These are phyloP conservation scores for Drosophila paranaensis DNA, from an alignment of 2,888 invertebrate genomes.

Conservation along the genomic window DNA sequence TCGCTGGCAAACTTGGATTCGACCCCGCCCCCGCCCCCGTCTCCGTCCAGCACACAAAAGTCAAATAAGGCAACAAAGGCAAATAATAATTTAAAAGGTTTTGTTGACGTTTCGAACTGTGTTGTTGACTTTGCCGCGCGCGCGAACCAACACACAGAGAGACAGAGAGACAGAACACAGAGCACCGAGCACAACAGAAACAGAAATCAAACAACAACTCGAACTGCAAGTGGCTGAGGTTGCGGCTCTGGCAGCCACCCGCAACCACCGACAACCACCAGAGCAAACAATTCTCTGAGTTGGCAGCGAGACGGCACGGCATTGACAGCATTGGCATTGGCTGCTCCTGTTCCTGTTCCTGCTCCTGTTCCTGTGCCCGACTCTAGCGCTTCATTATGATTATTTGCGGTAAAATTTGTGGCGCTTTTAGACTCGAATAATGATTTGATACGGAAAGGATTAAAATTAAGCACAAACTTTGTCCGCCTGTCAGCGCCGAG, in stretches of 20 bases:
- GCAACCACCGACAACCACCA: constrained; percentile 43
- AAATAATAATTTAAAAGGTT: constrained; percentile 81
- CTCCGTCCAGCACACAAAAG: constrained; percentile 54
- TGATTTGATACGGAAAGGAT: constrained; percentile 85
- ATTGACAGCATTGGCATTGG: constrained; percentile 33
- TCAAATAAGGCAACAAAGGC: constrained; percentile 78
- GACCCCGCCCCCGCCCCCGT: constrained; percentile 28
- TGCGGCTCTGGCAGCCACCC: constrained; percentile 46
- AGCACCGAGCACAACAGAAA: constrained; percentile 2
- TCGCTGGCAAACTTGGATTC: constrained; percentile 25
- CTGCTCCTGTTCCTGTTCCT: constrained; percentile 13
- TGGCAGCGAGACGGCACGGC: constrained; percentile 26
- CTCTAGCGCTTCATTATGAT: constrained; percentile 77
- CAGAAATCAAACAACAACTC: constrained; percentile 69
- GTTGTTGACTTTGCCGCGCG: constrained; percentile 82
- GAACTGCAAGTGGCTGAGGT: constrained; percentile 66
- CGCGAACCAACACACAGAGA: constrained; percentile 66
- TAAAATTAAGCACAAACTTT: constrained; percentile 84
- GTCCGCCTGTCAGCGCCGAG: constrained; percentile 39
- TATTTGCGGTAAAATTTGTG: constrained; percentile 82
- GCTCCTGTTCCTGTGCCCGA: constrained; percentile 6
- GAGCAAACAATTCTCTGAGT: constrained; percentile 47
- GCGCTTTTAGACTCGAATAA: constrained; percentile 67
- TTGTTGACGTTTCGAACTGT: constrained; percentile 80
- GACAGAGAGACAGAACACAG: constrained; percentile 21